Evolutionary conservation across 2,113 vertebrate species (phyloP), one percentile per base, ranked within the genome.

Genomic region (Cyphomyrus plagiostoma): DNA sequence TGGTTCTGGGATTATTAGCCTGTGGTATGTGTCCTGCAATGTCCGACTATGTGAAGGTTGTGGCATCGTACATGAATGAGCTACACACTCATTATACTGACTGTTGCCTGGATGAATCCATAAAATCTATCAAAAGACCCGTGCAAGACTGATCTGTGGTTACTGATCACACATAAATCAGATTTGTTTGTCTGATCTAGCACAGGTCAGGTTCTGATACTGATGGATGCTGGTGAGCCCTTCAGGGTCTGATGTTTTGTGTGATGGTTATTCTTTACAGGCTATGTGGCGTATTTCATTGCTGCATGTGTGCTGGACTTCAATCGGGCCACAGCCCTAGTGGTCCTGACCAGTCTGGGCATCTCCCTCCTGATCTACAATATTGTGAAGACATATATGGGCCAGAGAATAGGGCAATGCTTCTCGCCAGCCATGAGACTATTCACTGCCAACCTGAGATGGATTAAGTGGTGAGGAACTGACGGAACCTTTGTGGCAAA

Each of bases 381-480:
- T n/a, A 86, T 97, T 88, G 50, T 98, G 82, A 96, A 96, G 91
- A 94, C 93, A 80, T 84, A 93, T 89, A 95, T 93, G 77, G 97
- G 96, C 19, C 91, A 96, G 15, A 94, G 91, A 49, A 95, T 98
- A 89, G 85, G 88, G 70, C 70, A 1, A 1, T 94, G 94, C 89
- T 92, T 96, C 88, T 92, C 0, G 13, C 97, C 97, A 0, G 1
- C 90, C 46, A 49, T 86, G 3, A 93, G 90, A 86, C 94, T 93
- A 90, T 94, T 95, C 82, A 94, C 90, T 49, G 92, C 90, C 5
- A 93, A 94, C 92, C 94, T 96, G 90, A 95, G 56, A 0, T 98
- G 98, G 98, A 86, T 97, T 35, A 97, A 96, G 94, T 98, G 98
- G 98, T 99, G 92, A 96, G 96, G 95, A 56, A 86, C 58, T 82